Evolutionary conservation across 2,888 invertebrate species (phyloP).

Genomic region (Junonia oenone): DNA sequence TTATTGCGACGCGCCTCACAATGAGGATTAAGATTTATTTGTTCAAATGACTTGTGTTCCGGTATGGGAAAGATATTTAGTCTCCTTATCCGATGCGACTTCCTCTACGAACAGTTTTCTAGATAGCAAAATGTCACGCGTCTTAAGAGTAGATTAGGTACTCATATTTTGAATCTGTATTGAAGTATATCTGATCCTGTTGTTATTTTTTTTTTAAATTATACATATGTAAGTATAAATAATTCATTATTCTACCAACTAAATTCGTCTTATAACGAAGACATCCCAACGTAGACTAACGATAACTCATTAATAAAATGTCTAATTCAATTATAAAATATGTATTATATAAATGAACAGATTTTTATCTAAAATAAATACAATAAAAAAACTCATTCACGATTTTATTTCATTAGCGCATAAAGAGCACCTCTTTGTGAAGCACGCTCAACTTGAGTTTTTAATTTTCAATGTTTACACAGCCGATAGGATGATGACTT

Average conservation of each 20-base stretch:
- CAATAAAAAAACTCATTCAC: background rate
- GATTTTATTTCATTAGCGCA: conserved; percentile 2
- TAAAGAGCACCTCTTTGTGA: conserved; percentile 1
- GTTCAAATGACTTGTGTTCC: conserved; percentile 62
- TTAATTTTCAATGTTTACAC: conserved; percentile 53
- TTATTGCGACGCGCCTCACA: conserved; percentile 62
- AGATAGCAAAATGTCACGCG: background rate
- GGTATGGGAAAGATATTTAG: conserved; percentile 42
- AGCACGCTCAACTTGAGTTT: conserved; percentile 17
- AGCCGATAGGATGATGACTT: conserved; percentile 62
- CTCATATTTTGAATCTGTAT: too few species aligned
- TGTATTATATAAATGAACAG: background rate
- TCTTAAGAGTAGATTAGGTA: background rate
- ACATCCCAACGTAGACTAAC: too few species aligned
- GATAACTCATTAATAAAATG: too few species aligned
- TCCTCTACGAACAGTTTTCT: conserved; percentile 20
- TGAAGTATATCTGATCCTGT: too few species aligned
- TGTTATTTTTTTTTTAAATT: too few species aligned
- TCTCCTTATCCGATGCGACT: conserved; percentile 44
- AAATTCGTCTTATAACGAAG: too few species aligned
- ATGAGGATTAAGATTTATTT: conserved; percentile 71
- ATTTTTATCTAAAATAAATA: background rate
- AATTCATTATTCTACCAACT: too few species aligned
- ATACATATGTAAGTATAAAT: too few species aligned
- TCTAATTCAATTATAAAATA: too few species aligned